phyloP scores from a whole-genome alignment of 2,797 vertebrate species.

The Cottoperca gobio region DNA sequence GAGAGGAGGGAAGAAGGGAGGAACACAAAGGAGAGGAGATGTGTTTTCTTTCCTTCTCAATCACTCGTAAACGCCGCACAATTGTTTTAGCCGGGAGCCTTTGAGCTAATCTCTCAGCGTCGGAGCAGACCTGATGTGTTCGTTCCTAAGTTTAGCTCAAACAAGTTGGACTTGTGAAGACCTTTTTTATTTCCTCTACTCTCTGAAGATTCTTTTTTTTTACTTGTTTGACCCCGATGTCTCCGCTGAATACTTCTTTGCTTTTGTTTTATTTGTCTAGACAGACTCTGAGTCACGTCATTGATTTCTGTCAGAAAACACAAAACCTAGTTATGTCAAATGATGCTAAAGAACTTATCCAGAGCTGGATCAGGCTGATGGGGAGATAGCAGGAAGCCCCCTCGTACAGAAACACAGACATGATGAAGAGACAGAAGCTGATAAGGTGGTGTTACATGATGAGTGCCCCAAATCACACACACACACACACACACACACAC shows the following conservation, averaged over 20 bases:
- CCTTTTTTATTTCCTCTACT: not conserved
- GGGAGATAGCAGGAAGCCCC: constrained; percentile 46
- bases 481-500: constrained; percentile 38
- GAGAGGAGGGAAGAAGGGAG: constrained; percentile 47
- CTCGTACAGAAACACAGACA: constrained; percentile 16
- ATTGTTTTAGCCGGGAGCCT: constrained; percentile 13
- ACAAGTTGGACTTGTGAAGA: constrained; percentile 33
- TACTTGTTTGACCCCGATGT: not conserved
- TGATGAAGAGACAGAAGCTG: constrained; percentile 52
- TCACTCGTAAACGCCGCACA: constrained; percentile 46
- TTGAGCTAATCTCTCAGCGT: constrained; percentile 48
- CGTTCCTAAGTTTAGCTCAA: constrained; percentile 62
- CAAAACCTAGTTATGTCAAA: not conserved
- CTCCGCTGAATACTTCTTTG: not conserved
- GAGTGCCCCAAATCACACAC: constrained; percentile 20
- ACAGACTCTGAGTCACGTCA: constrained; percentile 52
- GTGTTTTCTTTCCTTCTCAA: constrained; percentile 66
- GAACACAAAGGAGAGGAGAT: constrained; percentile 48
- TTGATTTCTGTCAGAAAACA: not conserved
- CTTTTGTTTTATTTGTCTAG: constrained; percentile 37
- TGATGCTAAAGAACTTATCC: not conserved
- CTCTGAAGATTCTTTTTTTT: not conserved
- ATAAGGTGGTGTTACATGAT: constrained; percentile 66
- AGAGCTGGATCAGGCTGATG: constrained; percentile 11
- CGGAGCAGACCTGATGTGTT: constrained; percentile 24